Conservation (phyloP, 2,888 invertebrate genomes). For the Nowickia ferox region DNA sequence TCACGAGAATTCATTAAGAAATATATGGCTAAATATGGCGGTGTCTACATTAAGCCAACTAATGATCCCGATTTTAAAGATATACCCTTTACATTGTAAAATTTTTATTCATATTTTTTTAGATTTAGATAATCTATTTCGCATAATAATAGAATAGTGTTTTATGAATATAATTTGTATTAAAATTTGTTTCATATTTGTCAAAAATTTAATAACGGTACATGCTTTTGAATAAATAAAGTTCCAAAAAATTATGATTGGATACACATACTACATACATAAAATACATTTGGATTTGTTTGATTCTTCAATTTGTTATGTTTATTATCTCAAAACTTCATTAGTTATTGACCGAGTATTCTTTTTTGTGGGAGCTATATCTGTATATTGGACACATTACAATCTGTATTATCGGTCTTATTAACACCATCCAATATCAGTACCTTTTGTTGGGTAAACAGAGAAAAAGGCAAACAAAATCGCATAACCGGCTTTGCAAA, state of each 20-base stretch:
- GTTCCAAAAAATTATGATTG: neutral
- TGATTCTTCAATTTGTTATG: too few species aligned
- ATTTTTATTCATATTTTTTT: constrained; percentile 45
- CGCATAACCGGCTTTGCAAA: too few species aligned
- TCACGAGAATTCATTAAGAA: constrained; percentile 97
- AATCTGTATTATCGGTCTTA: too few species aligned
- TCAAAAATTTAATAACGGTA: neutral
- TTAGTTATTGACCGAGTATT: too few species aligned
- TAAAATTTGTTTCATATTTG: constrained; percentile 27
- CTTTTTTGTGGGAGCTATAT: too few species aligned
- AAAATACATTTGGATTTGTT: too few species aligned
- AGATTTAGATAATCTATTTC: constrained; percentile 34
- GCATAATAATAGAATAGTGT: constrained; percentile 31
- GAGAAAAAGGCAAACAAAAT: too few species aligned
- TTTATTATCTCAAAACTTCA: too few species aligned
- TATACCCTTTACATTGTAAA: constrained; percentile 75
- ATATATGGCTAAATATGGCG: constrained; percentile 97
- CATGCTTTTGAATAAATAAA: constrained; percentile 25
- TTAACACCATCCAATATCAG: too few species aligned
- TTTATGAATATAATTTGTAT: constrained; percentile 19
- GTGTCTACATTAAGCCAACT: constrained; percentile 83
- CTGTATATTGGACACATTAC: too few species aligned
- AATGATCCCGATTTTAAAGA: constrained; percentile 79
- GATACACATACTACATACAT: too few species aligned
- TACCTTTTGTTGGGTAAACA: too few species aligned